Percentiles rank a stretch among this genome's conserved stretches.
Conservation (phyloP, 2,113 vertebrate genomes). For the Lichenostomus cassidix region DNA sequence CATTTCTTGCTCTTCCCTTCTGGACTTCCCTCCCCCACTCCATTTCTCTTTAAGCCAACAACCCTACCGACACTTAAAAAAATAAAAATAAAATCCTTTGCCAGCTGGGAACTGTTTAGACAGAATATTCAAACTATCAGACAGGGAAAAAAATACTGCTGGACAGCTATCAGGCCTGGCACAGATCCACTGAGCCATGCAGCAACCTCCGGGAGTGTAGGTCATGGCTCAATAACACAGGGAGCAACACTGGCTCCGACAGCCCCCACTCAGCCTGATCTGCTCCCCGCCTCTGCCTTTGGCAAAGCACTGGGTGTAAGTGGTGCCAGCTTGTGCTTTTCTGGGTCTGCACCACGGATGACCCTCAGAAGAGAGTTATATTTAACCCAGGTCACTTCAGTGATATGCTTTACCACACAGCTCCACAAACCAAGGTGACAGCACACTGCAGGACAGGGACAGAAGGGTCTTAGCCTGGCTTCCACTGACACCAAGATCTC, state of each 20-base stretch:
- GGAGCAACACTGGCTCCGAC: background rate
- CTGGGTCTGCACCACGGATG: background rate
- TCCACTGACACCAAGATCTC: background rate
- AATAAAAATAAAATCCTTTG: background rate
- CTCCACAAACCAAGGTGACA: background rate
- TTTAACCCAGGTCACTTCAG: slow-evolving; percentile 5
- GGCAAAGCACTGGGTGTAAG: background rate
- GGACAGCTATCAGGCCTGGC: background rate
- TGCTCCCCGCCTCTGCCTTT: background rate
- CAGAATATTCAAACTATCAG: background rate
- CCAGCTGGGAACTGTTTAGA: background rate
- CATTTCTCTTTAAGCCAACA: background rate
- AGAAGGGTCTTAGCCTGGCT: background rate
- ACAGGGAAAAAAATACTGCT: background rate
- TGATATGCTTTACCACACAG: background rate
- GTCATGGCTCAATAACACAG: background rate
- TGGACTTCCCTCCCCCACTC: background rate
- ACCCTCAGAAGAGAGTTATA: background rate
- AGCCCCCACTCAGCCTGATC: background rate
- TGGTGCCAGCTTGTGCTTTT: background rate
- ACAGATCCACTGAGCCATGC: background rate
- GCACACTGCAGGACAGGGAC: background rate
- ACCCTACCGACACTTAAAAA: background rate
- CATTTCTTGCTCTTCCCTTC: background rate
- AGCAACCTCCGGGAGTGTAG: background rate